Evolutionary conservation across 1,140 invertebrate species (phyloP), one percentile per base, ranked within the genome.

Genomic region (Nymphalis io): DNA sequence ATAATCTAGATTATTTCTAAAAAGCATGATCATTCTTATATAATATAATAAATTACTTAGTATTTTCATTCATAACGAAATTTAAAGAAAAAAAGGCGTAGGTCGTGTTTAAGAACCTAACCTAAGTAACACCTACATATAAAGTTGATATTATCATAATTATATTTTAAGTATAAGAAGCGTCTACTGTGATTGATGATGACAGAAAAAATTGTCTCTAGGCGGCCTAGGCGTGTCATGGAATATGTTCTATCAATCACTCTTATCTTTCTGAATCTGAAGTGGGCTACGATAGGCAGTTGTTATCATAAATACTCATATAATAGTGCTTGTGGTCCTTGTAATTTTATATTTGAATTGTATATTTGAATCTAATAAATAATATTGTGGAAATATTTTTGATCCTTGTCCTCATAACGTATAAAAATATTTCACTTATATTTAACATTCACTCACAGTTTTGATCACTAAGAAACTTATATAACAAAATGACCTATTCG

Each of bases 261-360:
- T n/a, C 51, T 55, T 55, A 55, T 55, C 51, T 21, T 11, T n/a
- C 23, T 55, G 20, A 27, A 27, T 55, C 51, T 55, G 51, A 55
- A 55, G 51, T 55, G 51, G 51, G 51, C 15, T 23, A 18, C n/a
- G 46, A 55, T 55, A 27, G 51, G 15, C 46, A 20, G 18, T 20
- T 51, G 46, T 46, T 53, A 53, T 51, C 16, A 20, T 51, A 12
- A 20, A 13, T n/a, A n/a, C n/a, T n/a, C n/a, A n/a, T 21, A 10
- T 51, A 18, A 51, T 51, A 21, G 3, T 21, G 11, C 13, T 12
- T 51, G 20, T 51, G 48, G 10, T 44, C 3, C 12, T 51, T 0
- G 13, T 15, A 46, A 46, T n/a, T n/a, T n/a, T 46, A 46, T 16
- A 46, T 46, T 46, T 46, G 15, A 46, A 46, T 46, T n/a, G n/a